These are phyloP conservation scores for Zosterops lateralis DNA, from an alignment of 2,113 vertebrate species.

Conservation along the genomic window DNA sequence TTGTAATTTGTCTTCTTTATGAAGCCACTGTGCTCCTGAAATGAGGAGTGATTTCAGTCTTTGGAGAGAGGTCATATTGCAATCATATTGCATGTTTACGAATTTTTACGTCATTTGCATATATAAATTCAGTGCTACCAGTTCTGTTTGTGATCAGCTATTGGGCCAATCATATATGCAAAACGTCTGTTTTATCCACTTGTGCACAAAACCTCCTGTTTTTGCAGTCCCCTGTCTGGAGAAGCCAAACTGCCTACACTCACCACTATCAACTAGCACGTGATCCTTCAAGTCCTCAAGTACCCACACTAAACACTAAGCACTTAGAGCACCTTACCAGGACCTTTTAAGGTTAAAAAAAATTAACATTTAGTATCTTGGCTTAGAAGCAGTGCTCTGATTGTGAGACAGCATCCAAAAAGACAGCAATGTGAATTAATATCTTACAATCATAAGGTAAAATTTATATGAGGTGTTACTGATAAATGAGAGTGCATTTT, in stretches of 20 bases:
- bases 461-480: not conserved
- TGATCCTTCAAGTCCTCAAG: not conserved
- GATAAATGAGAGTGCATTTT: not conserved
- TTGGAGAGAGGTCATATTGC: not conserved
- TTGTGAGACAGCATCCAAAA: not conserved
- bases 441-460: not conserved
- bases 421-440: not conserved
- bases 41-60: not conserved
- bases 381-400: not conserved
- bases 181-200: not conserved
- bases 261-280: accelerated
- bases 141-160: not conserved
- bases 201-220: not conserved
- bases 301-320: not conserved
- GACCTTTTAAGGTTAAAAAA: not conserved
- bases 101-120: not conserved
- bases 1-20: not conserved
- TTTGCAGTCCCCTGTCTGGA: not conserved
- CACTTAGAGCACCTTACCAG: not conserved
- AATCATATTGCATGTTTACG: not conserved
- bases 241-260: not conserved
- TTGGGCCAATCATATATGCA: accelerated
- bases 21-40: not conserved
- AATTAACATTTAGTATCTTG: not conserved
- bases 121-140: not conserved